Evolutionary conservation across 2,888 invertebrate genomes (phyloP), one percentile per base, ranked within the genome.

Genomic region (Horisme vitalbata): DNA sequence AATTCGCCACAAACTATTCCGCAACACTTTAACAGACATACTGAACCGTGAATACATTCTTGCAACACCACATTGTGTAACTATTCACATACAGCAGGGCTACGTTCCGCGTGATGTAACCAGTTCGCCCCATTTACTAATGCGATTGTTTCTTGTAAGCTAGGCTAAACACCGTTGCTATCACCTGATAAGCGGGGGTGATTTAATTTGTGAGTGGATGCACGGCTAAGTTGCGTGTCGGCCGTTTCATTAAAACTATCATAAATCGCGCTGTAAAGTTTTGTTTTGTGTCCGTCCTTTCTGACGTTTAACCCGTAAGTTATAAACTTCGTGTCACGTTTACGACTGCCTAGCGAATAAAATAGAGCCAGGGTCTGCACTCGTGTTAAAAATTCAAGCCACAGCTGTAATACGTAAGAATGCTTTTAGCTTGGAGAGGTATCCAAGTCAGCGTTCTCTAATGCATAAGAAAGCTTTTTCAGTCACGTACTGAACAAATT

Each of bases 71-170:
- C 26, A 8, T 9, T 31, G 12, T 0, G 14, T 26, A 20, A 13
- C 9, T 13, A 35, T 23, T 44, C 21, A 28, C 4, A 45, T 30
- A 11, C 14, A 1, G 13, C 12, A 33, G 13, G 15, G 20, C 10
- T 39, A 12, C 26, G 41, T 47, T 38, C 66, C 61, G 65, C 65
- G 75, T 79, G 75, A 74, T 75, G 71, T 77, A 77, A 78, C 70
- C 65, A 65, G 66, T 77, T 75, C 68, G 72, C 63, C 71, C 73
- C 55, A 75, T 76, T 76, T 77, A 71, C 69, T 71, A 77, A 78
- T 75, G 68, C 66, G 70, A 77, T 80, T 76, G 73, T 76, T 79
- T 70, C 63, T 55, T 61, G 63, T 63, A 59, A 68, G 58, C 56
- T 61, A 60, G 57, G 67, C 62, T 62, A 62, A 59, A 44, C 39